These are phyloP conservation scores for Cephalopterus ornatus DNA, from an alignment of 2,113 vertebrate genomes.

Conservation along the genomic window DNA sequence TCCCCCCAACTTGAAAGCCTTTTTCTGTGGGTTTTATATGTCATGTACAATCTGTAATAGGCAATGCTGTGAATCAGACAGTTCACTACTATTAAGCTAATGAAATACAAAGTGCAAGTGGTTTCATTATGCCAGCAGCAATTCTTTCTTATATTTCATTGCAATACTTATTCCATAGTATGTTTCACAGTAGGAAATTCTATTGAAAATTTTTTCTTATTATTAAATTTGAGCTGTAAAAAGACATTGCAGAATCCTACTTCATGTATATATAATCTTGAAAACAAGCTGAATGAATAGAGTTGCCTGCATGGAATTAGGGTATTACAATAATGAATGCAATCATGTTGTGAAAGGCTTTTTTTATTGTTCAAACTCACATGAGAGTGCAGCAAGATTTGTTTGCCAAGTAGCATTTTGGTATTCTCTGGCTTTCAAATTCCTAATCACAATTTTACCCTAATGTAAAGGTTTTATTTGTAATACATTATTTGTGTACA, in stretches of 20 bases:
- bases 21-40: background rate
- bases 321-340: constrained; percentile 27
- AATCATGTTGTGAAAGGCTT: constrained; percentile 33
- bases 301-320: background rate
- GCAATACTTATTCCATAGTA: background rate
- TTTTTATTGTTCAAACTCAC: constrained; percentile 10
- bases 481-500: background rate
- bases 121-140: constrained; percentile 37
- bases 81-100: constrained; percentile 43
- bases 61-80: background rate
- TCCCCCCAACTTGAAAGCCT: background rate
- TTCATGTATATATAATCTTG: background rate
- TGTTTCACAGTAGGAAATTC: background rate
- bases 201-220: constrained; percentile 7
- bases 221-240: constrained; percentile 20
- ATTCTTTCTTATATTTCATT: constrained; percentile 20
- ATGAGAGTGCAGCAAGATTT: background rate
- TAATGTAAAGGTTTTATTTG: background rate
- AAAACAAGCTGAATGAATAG: constrained; percentile 23
- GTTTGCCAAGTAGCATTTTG: background rate
- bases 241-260: background rate
- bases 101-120: constrained; percentile 41
- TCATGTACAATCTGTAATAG: background rate
- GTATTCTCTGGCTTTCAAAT: background rate
- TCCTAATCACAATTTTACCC: background rate